Base-by-base conservation (phyloP, 1,140 invertebrate species). In the Monomorium pharaonis region DNA sequence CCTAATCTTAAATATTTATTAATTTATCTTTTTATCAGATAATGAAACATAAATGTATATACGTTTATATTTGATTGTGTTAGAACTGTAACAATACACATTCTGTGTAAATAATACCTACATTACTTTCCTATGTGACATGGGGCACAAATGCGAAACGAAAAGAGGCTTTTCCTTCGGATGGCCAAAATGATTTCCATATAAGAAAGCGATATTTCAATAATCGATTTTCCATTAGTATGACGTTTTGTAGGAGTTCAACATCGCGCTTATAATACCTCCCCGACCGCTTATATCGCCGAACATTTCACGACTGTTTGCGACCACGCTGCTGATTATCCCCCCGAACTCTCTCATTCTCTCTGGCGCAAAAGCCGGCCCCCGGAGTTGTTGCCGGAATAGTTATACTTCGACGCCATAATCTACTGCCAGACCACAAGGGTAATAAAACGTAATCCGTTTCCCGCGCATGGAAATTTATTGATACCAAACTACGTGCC, bases 361-460 rank as follows among this genome's bases (percentile, higher is more conserved):
- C 51, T 42, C 51, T 44, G n/a, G 51, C 54, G 85, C 80, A 63
- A 74, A 69, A 72, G 33, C 69, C 47, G 60, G 12, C 27, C 60
- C 69, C 18, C 54, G 37, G 44, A 83, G 67, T 69, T 83, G 87
- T 84, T 89, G 67, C 56, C 75, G 85, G 88, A 85, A 85, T 85
- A 85, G 88, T 87, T 90, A 83, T 83, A 89, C 89, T 89, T 89
- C 89, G 83, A 49, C 54, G 58, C 60, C 60, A 80, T 85, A 89
- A 88, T 89, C 88, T 81, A 89, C 76, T 69, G 72, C 42, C 70
- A 63, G 76, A 84, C 88, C 88, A 75, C 88, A 65, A 85, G 60
- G 85, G 89, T 88, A 90, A 90, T 90, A 90, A 90, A 90, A 90
- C 89, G 77, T 85, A 86, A 90, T 67, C 88, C 83, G 85, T 88